These are phyloP conservation scores for Gari tellinella DNA, from an alignment of 2,888 invertebrate species.

Conservation along the genomic window DNA sequence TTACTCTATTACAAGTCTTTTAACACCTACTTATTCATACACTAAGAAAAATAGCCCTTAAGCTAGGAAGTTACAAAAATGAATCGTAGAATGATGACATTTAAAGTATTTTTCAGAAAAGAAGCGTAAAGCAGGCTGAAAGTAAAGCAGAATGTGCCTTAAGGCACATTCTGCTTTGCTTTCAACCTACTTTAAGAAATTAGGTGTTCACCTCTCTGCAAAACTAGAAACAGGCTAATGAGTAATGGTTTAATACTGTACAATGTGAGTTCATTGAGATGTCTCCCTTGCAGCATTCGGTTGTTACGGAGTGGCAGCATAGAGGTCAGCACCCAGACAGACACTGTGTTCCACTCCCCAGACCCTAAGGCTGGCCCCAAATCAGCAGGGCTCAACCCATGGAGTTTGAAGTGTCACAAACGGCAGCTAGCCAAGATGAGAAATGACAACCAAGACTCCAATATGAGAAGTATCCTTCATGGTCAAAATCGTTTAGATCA, in stretches of 20 bases:
- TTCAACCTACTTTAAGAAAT: no score
- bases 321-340: slow-evolving; percentile 72
- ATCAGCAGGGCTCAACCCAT: slow-evolving; percentile 85
- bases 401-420: slow-evolving; percentile 86
- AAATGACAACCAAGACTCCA: slow-evolving; percentile 65
- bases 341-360: slow-evolving; percentile 64
- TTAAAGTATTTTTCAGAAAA: not conserved
- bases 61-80: no score
- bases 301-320: slow-evolving; percentile 83
- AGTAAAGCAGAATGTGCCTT: no score
- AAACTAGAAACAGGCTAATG: no score
- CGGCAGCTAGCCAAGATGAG: slow-evolving; percentile 84
- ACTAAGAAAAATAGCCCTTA: no score
- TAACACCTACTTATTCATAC: no score
- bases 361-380: slow-evolving; percentile 60
- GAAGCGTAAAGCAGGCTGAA: no score
- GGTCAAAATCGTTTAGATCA: no score
- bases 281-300: slow-evolving; percentile 76
- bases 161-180: no score
- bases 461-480: slow-evolving; percentile 77
- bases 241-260: not conserved
- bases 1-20: no score
- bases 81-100: no score
- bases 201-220: no score
- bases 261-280: not conserved